Conservation (phyloP, 2,888 invertebrate species). For the Drosophila ezoana region DNA sequence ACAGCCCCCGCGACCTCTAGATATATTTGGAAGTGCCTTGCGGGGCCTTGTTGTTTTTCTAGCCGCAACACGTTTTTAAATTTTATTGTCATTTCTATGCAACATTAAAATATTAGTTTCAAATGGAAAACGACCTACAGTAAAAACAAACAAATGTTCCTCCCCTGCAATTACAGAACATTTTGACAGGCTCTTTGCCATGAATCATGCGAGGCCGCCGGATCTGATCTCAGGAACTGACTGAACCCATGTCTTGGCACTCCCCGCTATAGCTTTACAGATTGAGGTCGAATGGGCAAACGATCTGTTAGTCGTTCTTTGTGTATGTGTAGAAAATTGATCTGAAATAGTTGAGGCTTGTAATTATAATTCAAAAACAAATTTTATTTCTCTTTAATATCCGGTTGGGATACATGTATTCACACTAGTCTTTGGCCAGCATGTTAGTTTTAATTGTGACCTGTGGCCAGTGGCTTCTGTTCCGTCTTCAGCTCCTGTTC, state of each 20-base stretch:
- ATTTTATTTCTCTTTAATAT: too few species aligned
- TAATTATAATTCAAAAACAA: too few species aligned
- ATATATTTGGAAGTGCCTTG: constrained; percentile 28
- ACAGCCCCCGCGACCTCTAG: not conserved
- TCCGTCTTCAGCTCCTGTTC: not conserved
- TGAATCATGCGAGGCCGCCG: constrained; percentile 30
- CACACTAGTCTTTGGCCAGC: constrained; percentile 2
- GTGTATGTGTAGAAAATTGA: not conserved
- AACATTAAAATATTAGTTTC: constrained; percentile 69
- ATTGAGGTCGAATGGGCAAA: constrained; percentile 32
- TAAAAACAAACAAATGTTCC: constrained; percentile 62
- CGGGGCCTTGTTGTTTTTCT: constrained; percentile 5
- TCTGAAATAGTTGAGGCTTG: not conserved
- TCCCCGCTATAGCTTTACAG: constrained; percentile 14
- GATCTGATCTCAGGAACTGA: constrained; percentile 25
- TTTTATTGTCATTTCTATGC: constrained; percentile 51
- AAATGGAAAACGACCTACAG: constrained; percentile 29
- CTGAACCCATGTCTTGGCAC: not conserved
- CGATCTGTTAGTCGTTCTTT: constrained; percentile 19
- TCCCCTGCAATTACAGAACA: constrained; percentile 47
- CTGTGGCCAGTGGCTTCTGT: constrained; percentile 16
- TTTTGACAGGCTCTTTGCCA: constrained; percentile 53
- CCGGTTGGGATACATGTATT: not conserved
- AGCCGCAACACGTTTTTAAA: constrained; percentile 23
- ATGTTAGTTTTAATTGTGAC: constrained; percentile 8